Conservation (phyloP, 1,140 invertebrate species). For the Aphis gossypii region DNA sequence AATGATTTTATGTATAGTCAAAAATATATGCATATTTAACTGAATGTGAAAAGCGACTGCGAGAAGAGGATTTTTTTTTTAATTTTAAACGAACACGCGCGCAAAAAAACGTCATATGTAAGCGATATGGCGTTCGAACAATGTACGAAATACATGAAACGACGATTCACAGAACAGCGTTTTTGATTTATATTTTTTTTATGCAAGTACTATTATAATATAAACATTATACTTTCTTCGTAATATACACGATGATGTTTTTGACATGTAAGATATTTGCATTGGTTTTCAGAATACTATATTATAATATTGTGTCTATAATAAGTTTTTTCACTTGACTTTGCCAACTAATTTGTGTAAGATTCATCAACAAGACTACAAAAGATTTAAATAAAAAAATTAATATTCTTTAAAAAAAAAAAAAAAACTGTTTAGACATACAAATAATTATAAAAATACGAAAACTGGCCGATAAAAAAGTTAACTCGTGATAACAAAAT, state of each 20-base stretch:
- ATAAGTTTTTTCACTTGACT: background rate
- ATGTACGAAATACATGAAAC: background rate
- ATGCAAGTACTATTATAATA: background rate
- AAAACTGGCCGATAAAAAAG: background rate
- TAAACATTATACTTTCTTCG: background rate
- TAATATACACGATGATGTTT: background rate
- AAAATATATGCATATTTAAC: background rate
- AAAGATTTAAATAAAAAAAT: background rate
- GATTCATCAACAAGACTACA: background rate
- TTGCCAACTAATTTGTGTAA: background rate
- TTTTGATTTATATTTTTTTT: background rate
- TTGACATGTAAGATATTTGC: background rate
- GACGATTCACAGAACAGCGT: background rate
- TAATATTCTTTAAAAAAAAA: background rate
- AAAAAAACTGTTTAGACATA: background rate
- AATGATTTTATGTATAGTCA: background rate
- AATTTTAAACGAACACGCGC: background rate
- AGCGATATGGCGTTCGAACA: background rate
- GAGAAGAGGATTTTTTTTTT: background rate
- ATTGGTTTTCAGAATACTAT: background rate
- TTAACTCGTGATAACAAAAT: background rate
- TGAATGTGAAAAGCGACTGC: background rate
- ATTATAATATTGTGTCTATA: background rate
- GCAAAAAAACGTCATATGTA: background rate
- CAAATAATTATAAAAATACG: background rate